A percentile compares a stretch with the other conserved stretches of the same genome.
These are phyloP conservation scores for Chrysaora quinquecirrha DNA, from an alignment of 30 jellyfish, hydroid and myxozoan genomes.

Conservation along the genomic window DNA sequence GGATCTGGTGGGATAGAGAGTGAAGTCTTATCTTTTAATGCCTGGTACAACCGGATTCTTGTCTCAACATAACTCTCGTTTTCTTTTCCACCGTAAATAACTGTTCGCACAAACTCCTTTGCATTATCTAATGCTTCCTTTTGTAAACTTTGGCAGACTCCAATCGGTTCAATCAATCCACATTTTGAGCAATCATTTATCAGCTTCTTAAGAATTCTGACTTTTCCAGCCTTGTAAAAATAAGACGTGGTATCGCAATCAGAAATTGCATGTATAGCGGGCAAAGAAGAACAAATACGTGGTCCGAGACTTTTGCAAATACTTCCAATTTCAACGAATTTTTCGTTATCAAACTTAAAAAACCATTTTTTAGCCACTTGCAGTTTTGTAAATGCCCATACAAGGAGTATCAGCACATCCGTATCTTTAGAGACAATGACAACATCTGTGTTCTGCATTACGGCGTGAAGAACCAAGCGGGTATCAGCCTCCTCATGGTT, in stretches of 20 bases:
- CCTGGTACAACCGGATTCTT: background rate
- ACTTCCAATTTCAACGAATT: background rate
- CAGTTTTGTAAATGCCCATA: background rate
- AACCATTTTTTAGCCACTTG: background rate
- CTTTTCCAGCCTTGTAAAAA: background rate
- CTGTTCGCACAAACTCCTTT: background rate
- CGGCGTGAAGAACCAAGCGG: constrained; percentile 1
- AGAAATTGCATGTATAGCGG: background rate
- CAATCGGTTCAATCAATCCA: background rate
- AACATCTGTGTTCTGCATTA: background rate
- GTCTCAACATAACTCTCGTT: background rate
- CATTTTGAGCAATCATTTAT: background rate
- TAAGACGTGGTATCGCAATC: background rate
- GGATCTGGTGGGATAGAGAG: background rate
- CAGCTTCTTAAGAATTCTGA: background rate
- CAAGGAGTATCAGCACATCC: background rate
- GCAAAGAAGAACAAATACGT: background rate
- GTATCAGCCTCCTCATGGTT: background rate
- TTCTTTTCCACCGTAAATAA: background rate
- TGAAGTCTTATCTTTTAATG: background rate
- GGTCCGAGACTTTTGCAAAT: constrained; percentile 1
- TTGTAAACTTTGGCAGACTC: background rate
- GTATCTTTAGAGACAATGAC: background rate
- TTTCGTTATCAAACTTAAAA: background rate
- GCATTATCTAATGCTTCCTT: background rate